These are phyloP conservation scores for Typhlomys cinereus DNA, from an alignment of 2,113 vertebrate genomes.

Conservation along the genomic window DNA sequence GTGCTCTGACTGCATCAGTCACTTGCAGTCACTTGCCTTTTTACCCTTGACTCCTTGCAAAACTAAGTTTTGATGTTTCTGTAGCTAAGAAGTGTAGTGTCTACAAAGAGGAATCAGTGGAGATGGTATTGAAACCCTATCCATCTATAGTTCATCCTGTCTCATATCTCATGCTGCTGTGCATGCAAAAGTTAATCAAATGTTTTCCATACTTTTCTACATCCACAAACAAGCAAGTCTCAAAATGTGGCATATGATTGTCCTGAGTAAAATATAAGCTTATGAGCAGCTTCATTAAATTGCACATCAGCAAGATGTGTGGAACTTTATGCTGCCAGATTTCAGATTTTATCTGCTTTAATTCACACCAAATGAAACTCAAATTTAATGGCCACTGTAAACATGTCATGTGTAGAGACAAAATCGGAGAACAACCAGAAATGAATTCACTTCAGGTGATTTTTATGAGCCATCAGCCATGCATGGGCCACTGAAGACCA, in stretches of 20 bases:
- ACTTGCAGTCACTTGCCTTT: neutral
- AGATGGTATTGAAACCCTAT: neutral
- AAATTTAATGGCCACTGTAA: constrained; percentile 48
- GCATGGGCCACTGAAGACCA: neutral
- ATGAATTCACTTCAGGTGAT: constrained; percentile 10
- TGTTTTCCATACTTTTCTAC: constrained; percentile 34
- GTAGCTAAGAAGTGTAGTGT: neutral
- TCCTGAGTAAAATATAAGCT: constrained; percentile 11
- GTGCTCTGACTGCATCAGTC: fast-evolving
- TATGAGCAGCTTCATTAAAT: constrained; percentile 45
- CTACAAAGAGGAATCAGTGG: constrained; percentile 13
- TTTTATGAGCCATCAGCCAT: constrained; percentile 39
- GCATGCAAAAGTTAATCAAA: constrained; percentile 37
- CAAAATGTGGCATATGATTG: constrained; percentile 2
- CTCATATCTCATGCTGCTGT: neutral
- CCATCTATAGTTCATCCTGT: neutral
- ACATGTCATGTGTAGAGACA: constrained; percentile 40
- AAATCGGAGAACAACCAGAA: constrained; percentile 22
- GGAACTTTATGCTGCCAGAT: constrained; percentile 5
- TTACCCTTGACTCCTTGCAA: neutral
- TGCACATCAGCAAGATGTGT: constrained; percentile 41
- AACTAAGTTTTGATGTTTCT: constrained; percentile 4
- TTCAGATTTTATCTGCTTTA: constrained; percentile 62
- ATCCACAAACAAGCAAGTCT: constrained; percentile 32
- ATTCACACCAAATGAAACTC: constrained; percentile 55